Base-by-base conservation (phyloP, 2,888 invertebrate genomes). In the Chrysodeixis includens region DNA sequence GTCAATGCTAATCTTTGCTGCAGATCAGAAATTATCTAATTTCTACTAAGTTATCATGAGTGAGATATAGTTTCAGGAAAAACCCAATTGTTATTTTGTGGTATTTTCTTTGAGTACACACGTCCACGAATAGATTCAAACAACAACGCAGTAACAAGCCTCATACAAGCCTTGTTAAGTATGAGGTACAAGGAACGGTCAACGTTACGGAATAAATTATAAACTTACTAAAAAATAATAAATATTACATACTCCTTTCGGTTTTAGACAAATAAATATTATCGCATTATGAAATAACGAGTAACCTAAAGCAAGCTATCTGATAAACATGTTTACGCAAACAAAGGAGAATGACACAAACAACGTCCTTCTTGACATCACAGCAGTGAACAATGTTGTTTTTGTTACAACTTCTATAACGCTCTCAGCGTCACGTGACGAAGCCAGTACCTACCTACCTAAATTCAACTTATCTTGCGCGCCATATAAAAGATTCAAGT, bases 311-410 rank as follows among this genome's bases (percentile, higher is more conserved):
- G 57, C 49, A 30, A 65, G 54, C 56, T 51, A 65, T 58, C 44
- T 46, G 70, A 76, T 73, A 76, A 76, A 76, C 64, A 73, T 70
- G 77, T 76, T 76, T 70, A 66, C 70, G 63, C 58, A 64, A 76
- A 69, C 59, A 69, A 69, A 54, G 9, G 40, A 26, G 49, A 53
- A 44, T 46, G 46, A 58, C 12, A 30, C 69, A 69, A 76, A 76
- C 56, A 57, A 46, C 51, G 58, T 30, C 62, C 58, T 54, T 63
- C 32, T 57, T 75, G 59, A 65, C 76, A 71, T 67, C 62, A 71
- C 40, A 18, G 16, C 44, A n/a, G 54, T n/a, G 51, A 62, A 71
- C 60, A 63, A 66, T 57, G 57, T 56, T 71, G 52, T 58, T 63
- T 60, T 57, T 55, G 8, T 22, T 55, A 12, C 18, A 22, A 54